Base-by-base conservation (phyloP, 1,140 invertebrate genomes). In the Patella vulgata region DNA sequence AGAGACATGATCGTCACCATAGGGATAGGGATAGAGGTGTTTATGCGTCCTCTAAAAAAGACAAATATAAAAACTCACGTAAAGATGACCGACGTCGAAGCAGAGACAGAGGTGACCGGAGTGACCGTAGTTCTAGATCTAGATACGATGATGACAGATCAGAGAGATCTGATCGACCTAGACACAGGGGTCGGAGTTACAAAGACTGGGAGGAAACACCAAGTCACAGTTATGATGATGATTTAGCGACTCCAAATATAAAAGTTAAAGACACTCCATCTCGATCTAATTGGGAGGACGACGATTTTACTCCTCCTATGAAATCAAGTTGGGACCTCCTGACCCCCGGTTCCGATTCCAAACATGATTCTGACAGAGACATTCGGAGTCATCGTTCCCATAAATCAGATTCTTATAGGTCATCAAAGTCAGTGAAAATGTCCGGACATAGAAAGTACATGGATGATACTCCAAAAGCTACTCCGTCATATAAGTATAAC, bases 291-390 rank as follows among this genome's bases (percentile, higher is more conserved):
- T 98, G 96, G 96, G 94, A 98, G 79, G 81, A 82, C 63, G 80
- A 82, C 63, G 80, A 89, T 90, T 30, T 86, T 84, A 86, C 87
- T 2, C 89, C 89, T 17, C 51, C 71, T 2, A 89, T 88, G 70
- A 87, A 86, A 70, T 95, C 93, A 5, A 89, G 89, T 46, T 98
- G 96, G 95, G 96, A 98, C 85, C 89, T 93, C 77, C 94, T 95
- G 0, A 97, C 95, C 0, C 95, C 95, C 0, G 86, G 87, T 66
- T 47, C 55, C 11, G 79, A 88, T 66, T 47, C 55, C 11, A 79
- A 88, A 2, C 84, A 87, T 33, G 42, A 50, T n/a, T 21, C 33
- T 36, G 33, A 27, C 19, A 54, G 19, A 54, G 33, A 23, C 40
- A 30, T 23, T 8, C 17, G 52, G 40, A 43, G 51, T 54, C 12